Percentiles rank a stretch among this genome's conserved stretches.
Evolutionary conservation across 2,888 invertebrate genomes (phyloP).

Genomic region (Zaprionus bogoriensis): DNA sequence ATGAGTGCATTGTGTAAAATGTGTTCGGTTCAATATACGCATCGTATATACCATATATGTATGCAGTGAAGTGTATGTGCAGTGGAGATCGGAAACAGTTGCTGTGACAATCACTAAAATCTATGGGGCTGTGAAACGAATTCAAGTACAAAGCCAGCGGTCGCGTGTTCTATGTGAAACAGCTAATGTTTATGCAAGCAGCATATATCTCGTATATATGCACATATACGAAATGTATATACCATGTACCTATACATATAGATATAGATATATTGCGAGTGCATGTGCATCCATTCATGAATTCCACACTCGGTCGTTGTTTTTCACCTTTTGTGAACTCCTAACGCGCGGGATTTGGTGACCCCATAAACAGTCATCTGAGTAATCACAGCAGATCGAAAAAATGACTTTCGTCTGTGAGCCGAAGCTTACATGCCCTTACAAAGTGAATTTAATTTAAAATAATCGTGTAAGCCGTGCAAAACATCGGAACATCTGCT

Average conservation of each 20-base stretch:
- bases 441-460: background rate
- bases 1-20: background rate
- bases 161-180: conserved; percentile 57
- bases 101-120: conserved; percentile 27
- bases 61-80: conserved; percentile 24
- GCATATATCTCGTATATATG: background rate
- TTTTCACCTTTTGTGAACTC: conserved; percentile 27
- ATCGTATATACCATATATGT: background rate
- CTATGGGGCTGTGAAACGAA: no score
- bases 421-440: background rate
- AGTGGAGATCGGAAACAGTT: conserved; percentile 20
- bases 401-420: background rate
- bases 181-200: conserved; percentile 12
- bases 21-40: background rate
- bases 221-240: conserved; percentile 6
- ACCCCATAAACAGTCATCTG: background rate
- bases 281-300: conserved; percentile 55
- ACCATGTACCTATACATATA: background rate
- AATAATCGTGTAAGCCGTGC: no score
- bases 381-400: background rate
- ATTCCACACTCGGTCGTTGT: conserved; percentile 41
- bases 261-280: conserved; percentile 1
- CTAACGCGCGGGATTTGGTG: background rate
- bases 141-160: conserved; percentile 35
- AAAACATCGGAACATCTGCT: no score